Evolutionary conservation across 1,140 invertebrate genomes (phyloP), one percentile per base, ranked within the genome.

Genomic region (Semibalanus balanoides): DNA sequence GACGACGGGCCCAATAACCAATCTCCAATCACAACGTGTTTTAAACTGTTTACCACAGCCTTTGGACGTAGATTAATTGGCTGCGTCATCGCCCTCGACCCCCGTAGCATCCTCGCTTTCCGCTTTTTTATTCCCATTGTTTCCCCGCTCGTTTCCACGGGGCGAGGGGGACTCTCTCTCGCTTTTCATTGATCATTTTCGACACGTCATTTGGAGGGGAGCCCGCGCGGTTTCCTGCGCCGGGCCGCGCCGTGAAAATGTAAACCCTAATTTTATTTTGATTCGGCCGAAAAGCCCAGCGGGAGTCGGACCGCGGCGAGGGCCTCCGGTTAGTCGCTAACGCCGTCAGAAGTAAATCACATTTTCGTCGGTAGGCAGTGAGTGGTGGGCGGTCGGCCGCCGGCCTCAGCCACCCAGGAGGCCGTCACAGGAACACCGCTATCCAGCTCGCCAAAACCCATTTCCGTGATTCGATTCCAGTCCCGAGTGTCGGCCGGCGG

Each of bases 131-230:
- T 64, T 64, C 1, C 51, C 51, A 22, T 64, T 64, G 51, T 64
- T 64, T 64, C 51, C 51, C 9, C 51, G 51, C 14, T 64, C 51
- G 51, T 64, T 64, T 25, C 51, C 51, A 25, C 11, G 14, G 11
- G 11, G 51, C 51, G 14, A 25, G 22, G 51, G 51, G 51, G 22
- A 11, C 51, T 40, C 35, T 40, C n/a, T 7, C 22, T 64, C 51
- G 51, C 51, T 64, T 64, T 64, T 64, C 51, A 64, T 64, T 64
- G 51, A 64, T 64, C 51, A 64, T 64, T 64, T 64, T 64, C 51
- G 51, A 64, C 51, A 64, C 51, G 22, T 64, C 51, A 64, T 64
- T 64, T 64, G 51, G 51, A 64, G 51, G 51, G 51, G 51, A 64
- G 51, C 1, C 51, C 14, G 14, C 11, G 22, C 22, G 9, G 51